These are phyloP conservation scores for Lasaia peninsularis DNA, from an alignment of 1,140 invertebrate species.

Conservation along the genomic window DNA sequence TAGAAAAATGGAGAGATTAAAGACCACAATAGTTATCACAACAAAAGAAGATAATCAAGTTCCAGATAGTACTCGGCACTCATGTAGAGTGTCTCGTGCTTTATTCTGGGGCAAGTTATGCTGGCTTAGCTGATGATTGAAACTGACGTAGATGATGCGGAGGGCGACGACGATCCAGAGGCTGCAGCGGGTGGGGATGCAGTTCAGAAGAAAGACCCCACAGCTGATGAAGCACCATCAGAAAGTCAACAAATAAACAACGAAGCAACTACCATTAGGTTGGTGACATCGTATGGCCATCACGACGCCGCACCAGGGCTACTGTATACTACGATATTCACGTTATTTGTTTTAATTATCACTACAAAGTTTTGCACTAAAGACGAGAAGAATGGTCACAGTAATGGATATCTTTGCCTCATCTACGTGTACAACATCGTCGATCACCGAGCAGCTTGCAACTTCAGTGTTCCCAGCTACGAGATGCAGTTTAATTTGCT, in stretches of 20 bases:
- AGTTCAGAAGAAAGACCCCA: slow-evolving; percentile 35
- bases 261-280: slow-evolving; percentile 67
- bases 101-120: slow-evolving; percentile 43
- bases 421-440: background rate
- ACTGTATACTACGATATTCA: slow-evolving; percentile 54
- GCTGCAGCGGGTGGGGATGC: slow-evolving; percentile 39
- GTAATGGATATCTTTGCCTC: background rate
- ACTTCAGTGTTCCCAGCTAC: background rate
- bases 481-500: background rate
- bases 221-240: slow-evolving; percentile 34
- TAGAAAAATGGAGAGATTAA: background rate
- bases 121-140: slow-evolving; percentile 52
- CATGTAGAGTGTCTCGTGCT: slow-evolving; percentile 53
- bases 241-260: slow-evolving; percentile 59
- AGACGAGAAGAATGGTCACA: slow-evolving; percentile 15
- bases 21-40: background rate
- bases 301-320: slow-evolving; percentile 54
- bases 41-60: slow-evolving; percentile 2
- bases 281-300: slow-evolving; percentile 62
- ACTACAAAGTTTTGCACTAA: slow-evolving; percentile 75
- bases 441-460: slow-evolving; percentile 6
- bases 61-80: slow-evolving; percentile 52
- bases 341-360: slow-evolving; percentile 47
- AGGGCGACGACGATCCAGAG: slow-evolving; percentile 40
- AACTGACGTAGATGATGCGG: slow-evolving; percentile 65